These are phyloP conservation scores for Agrochola litura DNA, from an alignment of 2,888 invertebrate species.

Conservation along the genomic window DNA sequence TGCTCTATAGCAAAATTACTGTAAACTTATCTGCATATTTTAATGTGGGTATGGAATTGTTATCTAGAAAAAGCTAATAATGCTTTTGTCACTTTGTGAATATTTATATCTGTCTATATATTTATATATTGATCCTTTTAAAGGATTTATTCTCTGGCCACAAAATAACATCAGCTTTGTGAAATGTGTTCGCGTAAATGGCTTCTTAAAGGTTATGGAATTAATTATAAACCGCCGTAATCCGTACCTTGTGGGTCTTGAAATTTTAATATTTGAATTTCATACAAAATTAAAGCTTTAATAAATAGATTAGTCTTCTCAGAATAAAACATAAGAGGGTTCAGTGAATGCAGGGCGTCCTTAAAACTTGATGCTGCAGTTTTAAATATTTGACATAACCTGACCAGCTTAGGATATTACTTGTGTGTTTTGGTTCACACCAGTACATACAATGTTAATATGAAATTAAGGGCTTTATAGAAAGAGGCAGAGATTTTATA, in stretches of 20 bases:
- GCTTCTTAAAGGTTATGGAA: background rate
- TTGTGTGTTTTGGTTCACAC: background rate
- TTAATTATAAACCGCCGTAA: constrained; percentile 7
- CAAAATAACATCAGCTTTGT: constrained; percentile 3
- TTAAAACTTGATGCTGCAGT: background rate
- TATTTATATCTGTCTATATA: background rate
- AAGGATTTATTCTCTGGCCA: background rate
- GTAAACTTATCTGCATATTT: background rate
- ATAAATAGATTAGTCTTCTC: background rate
- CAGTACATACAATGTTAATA: too few relatives aligned
- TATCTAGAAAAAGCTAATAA: background rate
- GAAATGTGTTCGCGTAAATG: constrained; percentile 3
- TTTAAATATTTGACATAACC: background rate
- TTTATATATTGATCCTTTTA: too few relatives aligned
- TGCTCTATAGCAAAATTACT: background rate
- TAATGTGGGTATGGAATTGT: background rate
- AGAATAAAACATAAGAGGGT: background rate
- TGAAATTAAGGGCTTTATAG: background rate
- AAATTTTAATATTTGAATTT: background rate
- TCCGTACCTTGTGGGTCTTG: background rate
- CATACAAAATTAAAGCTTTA: background rate
- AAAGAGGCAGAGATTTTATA: background rate
- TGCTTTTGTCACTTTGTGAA: background rate
- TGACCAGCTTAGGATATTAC: background rate
- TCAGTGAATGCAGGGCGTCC: background rate